Evolutionary conservation across 2,888 invertebrate genomes (phyloP).

Genomic region (Amphipoea oculea): DNA sequence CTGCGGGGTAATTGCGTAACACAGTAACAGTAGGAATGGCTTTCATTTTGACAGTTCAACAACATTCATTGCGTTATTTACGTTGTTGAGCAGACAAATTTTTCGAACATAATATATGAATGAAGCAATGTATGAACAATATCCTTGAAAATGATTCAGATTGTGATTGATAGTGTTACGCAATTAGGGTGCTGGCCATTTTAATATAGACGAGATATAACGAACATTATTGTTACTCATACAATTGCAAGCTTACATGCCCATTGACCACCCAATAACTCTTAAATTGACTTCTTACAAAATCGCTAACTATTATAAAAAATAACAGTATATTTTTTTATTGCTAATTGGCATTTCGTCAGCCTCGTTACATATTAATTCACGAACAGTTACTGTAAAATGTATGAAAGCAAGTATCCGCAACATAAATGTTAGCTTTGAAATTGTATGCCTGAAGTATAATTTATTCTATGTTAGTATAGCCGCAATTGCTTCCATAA

Average conservation of each 20-base stretch:
- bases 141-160: too few relatives aligned
- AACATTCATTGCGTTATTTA: background rate
- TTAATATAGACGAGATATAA: background rate
- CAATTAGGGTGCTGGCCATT: background rate
- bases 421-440: constrained; percentile 25
- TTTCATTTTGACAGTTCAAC: background rate
- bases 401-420: constrained; percentile 21
- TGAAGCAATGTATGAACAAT: background rate
- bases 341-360: constrained; percentile 28
- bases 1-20: background rate
- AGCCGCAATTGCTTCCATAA: constrained; percentile 46
- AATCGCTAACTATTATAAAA: constrained; percentile 1
- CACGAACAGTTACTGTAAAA: constrained; percentile 2
- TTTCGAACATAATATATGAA: background rate
- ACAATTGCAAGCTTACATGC: background rate
- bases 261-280: background rate
- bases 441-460: constrained; percentile 16
- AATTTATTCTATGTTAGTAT: constrained; percentile 41
- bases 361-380: constrained; percentile 17
- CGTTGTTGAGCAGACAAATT: background rate
- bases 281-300: constrained; percentile 11
- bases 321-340: background rate
- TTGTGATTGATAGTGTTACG: too few relatives aligned
- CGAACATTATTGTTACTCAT: background rate
- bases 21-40: background rate